phyloP scores from a whole-genome alignment of 2,797 vertebrate genomes.

The Parambassis ranga region DNA sequence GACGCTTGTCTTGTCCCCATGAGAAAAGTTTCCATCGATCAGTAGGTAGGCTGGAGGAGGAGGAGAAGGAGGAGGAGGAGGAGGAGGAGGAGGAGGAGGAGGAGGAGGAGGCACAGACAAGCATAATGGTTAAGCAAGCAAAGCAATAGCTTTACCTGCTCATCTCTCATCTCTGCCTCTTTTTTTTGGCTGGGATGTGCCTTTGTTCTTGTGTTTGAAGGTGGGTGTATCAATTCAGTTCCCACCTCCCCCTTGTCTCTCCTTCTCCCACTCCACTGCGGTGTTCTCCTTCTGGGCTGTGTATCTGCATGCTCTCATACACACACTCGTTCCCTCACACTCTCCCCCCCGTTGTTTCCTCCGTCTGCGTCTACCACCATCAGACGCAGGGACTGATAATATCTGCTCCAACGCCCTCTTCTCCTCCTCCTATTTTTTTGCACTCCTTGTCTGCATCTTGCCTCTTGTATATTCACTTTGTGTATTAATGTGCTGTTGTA shows the following conservation, averaged over 20 bases:
- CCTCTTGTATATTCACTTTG: constrained; percentile 46
- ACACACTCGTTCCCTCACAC: constrained; percentile 27
- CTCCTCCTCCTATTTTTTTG: constrained; percentile 47
- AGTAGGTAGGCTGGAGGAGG: constrained; percentile 38
- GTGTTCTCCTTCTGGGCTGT: constrained; percentile 74
- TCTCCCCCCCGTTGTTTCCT: constrained; percentile 58
- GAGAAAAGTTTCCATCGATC: constrained; percentile 75
- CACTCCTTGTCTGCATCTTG: constrained; percentile 41
- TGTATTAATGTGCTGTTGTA: constrained; percentile 3
- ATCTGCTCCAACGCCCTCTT: constrained; percentile 67
- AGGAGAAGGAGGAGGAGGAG: constrained; percentile 53
- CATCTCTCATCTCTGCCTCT: constrained; percentile 33
- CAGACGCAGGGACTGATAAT: constrained; percentile 74
- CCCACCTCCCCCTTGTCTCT: constrained; percentile 57
- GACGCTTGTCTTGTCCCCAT: constrained; percentile 52
- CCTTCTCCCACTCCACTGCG: constrained; percentile 69
- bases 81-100: constrained; percentile 30
- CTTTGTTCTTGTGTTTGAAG: constrained; percentile 75
- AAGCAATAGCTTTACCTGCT: constrained; percentile 58
- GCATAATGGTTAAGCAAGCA: constrained; percentile 55
- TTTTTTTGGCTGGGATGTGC: constrained; percentile 49
- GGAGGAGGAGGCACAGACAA: constrained; percentile 54
- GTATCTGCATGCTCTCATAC: constrained; percentile 63
- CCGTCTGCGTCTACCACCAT: constrained; percentile 80
- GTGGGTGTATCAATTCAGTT: constrained; percentile 73